phyloP scores from a whole-genome alignment of 2,113 vertebrate genomes.

The Sylvilagus bachmani region DNA sequence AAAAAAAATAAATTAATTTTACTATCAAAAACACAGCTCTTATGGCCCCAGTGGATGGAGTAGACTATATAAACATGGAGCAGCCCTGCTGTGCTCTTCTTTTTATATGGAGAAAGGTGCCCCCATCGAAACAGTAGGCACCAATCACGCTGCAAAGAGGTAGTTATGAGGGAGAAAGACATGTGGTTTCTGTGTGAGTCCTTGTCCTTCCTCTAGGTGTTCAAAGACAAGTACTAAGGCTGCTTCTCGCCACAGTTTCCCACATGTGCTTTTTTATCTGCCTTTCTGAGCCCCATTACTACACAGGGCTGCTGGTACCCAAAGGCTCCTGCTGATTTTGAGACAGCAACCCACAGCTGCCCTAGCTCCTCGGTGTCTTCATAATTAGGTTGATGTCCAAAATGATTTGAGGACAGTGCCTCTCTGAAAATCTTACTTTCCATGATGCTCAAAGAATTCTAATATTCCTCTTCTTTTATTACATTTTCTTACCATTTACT shows the following conservation, averaged over 20 bases:
- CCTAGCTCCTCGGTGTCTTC: conserved; percentile 10
- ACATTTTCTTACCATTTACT: conserved; percentile 47
- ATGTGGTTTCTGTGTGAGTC: not conserved
- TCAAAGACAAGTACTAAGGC: conserved; percentile 71
- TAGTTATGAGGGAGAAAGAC: conserved; percentile 47
- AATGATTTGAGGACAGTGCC: conserved; percentile 21
- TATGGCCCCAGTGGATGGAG: conserved; percentile 25
- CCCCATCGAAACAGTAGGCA: conserved; percentile 62
- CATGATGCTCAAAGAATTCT: conserved; percentile 35
- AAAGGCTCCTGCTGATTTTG: conserved; percentile 20
- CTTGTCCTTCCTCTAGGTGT: conserved; percentile 42
- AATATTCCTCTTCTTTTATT: not conserved
- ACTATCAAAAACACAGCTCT: conserved; percentile 59
- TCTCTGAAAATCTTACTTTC: conserved; percentile 64
- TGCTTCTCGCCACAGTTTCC: not conserved
- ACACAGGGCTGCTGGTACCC: not conserved
- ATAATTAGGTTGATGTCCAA: conserved; percentile 48
- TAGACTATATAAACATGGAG: conserved; percentile 55
- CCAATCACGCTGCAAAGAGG: not conserved
- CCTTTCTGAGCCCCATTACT: not conserved
- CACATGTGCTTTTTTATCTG: not conserved
- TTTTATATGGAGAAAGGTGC: conserved; percentile 17
- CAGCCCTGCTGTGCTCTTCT: conserved; percentile 5
- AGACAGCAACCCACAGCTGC: not conserved
- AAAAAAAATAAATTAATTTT: conserved; percentile 68